phyloP scores from a whole-genome alignment of 2,113 vertebrate genomes.

The Nothocercus nigrocapillus region DNA sequence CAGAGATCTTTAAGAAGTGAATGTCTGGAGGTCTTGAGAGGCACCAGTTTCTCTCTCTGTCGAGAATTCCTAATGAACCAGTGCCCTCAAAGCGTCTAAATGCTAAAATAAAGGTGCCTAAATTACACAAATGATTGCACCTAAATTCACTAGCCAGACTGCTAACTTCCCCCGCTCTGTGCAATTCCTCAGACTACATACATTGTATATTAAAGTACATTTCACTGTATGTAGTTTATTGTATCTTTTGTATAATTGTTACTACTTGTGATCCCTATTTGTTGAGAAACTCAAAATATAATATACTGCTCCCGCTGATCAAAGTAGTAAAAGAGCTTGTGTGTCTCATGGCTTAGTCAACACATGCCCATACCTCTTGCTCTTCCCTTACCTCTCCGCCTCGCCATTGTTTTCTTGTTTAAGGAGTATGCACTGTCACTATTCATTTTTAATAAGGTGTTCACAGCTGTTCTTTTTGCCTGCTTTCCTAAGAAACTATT shows the following conservation, averaged over 20 bases:
- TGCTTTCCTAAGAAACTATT: not conserved
- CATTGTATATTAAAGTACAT: not conserved
- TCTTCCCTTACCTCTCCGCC: not conserved
- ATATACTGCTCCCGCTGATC: not conserved
- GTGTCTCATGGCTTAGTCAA: not conserved
- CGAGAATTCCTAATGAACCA: not conserved
- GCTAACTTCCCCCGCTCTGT: not conserved
- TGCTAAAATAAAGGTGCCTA: not conserved
- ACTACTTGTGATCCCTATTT: not conserved
- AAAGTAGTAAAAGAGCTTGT: not conserved
- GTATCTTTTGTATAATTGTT: not conserved
- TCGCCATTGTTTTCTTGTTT: not conserved
- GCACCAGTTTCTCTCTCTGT: not conserved
- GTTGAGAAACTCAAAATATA: not conserved
- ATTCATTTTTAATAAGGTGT: slow-evolving; percentile 8
- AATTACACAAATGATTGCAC: not conserved
- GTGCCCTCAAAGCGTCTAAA: not conserved
- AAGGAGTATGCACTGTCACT: not conserved
- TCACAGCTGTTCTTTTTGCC: not conserved
- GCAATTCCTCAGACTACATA: not conserved
- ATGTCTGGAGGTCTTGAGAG: not conserved
- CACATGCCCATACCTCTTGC: not conserved
- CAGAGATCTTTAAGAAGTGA: not conserved
- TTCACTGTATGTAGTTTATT: not conserved
- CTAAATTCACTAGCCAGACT: not conserved